Evolutionary conservation across 2,113 vertebrate genomes (phyloP).

Genomic region (Istiophorus platypterus): DNA sequence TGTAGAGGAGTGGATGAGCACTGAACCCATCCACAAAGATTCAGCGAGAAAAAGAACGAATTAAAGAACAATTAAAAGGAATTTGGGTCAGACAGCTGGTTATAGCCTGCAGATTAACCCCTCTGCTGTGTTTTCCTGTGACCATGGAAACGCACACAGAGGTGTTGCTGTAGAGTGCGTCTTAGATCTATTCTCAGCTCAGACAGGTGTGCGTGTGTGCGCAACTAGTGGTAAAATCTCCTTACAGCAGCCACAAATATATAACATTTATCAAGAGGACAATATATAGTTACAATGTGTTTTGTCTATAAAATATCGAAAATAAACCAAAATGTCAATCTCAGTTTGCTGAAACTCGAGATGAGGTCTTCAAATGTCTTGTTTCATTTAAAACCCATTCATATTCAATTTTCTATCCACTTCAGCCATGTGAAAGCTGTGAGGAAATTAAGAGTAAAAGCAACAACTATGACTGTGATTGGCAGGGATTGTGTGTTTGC

Average conservation of each 20-base stretch:
- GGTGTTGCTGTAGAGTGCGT: constrained; percentile 5
- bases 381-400: too few species aligned
- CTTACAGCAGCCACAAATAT: not conserved
- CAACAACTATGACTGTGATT: too few species aligned
- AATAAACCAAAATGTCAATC: too few species aligned
- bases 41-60: not conserved
- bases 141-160: constrained; percentile 33
- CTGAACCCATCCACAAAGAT: not conserved
- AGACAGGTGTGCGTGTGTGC: constrained; percentile 4
- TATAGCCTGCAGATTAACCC: not conserved
- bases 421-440: too few species aligned
- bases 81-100: constrained; percentile 23
- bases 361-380: too few species aligned
- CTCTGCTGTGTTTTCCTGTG: constrained; percentile 14
- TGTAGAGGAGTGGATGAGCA: not conserved
- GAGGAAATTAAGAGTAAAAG: too few species aligned
- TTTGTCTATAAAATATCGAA: too few species aligned
- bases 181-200: constrained; percentile 39
- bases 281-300: too few species aligned
- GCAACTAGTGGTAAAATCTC: constrained; percentile 2
- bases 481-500: too few species aligned
- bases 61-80: not conserved
- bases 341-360: too few species aligned
- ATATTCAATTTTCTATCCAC: too few species aligned
- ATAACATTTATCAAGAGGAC: not conserved